Percentiles rank a stretch among this genome's conserved stretches.
Evolutionary conservation across 2,797 vertebrate species (phyloP).

Genomic region (Leptoclinus maculatus): DNA sequence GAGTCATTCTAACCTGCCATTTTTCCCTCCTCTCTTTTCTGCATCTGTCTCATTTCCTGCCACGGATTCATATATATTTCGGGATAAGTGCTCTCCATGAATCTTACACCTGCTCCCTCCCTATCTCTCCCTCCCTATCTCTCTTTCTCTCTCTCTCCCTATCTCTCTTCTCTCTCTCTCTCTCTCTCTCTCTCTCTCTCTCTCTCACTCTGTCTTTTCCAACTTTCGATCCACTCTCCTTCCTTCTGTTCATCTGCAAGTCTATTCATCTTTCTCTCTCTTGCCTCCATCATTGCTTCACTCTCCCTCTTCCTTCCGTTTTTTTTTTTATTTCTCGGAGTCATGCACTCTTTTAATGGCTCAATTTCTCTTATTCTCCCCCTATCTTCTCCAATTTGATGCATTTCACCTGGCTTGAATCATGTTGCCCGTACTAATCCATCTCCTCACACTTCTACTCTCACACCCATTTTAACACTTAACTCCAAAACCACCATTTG

Average conservation of each 20-base stretch:
- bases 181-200: too few relatives aligned
- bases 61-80: slow-evolving; percentile 75
- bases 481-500: slow-evolving; percentile 39
- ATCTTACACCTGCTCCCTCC: slow-evolving; percentile 73
- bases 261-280: slow-evolving; percentile 71
- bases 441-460: slow-evolving; percentile 48
- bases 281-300: slow-evolving; percentile 47
- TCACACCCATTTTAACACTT: slow-evolving; percentile 50
- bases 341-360: slow-evolving; percentile 70
- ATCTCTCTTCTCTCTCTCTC: slow-evolving; percentile 35
- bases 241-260: slow-evolving; percentile 61
- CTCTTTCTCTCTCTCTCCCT: slow-evolving; percentile 20
- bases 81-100: slow-evolving; percentile 76
- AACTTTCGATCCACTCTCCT: slow-evolving; percentile 65
- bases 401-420: slow-evolving; percentile 74
- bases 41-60: slow-evolving; percentile 78
- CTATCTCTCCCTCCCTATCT: slow-evolving; percentile 29
- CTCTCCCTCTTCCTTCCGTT: slow-evolving; percentile 47
- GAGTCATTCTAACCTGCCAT: slow-evolving; percentile 66
- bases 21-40: slow-evolving; percentile 62
- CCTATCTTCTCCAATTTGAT: slow-evolving; percentile 75
- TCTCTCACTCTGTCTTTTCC: slow-evolving; percentile 46
- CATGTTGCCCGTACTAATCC: slow-evolving; percentile 60
- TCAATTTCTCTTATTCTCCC: slow-evolving; percentile 71
- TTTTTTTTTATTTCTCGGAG: slow-evolving; percentile 35